Evolutionary conservation across 2,797 vertebrate genomes (phyloP), one percentile per base, ranked within the genome.

Genomic region (Dermochelys coriacea): DNA sequence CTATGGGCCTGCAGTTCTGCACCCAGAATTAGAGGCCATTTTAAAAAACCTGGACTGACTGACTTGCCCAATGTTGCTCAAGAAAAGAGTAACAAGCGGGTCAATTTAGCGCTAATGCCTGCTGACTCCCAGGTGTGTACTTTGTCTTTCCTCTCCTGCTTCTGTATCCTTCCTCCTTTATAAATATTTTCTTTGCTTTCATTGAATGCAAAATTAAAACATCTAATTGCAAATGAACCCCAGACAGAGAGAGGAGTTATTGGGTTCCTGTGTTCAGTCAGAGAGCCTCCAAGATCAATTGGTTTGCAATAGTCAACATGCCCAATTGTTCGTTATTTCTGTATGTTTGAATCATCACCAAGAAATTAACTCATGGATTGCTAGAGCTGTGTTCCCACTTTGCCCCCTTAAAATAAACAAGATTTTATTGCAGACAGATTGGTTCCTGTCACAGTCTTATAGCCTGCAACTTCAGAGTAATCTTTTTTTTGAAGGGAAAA

Each of bases 401-500:
- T 84, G n/a, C 31, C 93, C 50, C 45, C 84, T 84, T 64, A 31
- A 29, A 47, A 61, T 34, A 88, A 94, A 51, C n/a, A 80, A 54
- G 57, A 81, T 91, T 79, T 89, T 71, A 85, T 82, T 89, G 21
- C 3, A 74, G 57, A 21, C n/a, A 68, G 91, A 91, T 4, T 82
- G 77, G 77, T 93, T 54, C 80, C 93, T 18, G 12, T 25, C 82
- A 86, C 90, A 77, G 55, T 7, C 83, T 82, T 71, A 71, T 12
- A 6, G 21, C 51, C 84, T 84, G 80, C 80, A 78, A 82, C 74
- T 82, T 68, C 83, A 47, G 50, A 64, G 23, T 82, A 50, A 90
- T 90, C 45, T 52, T 64, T 84, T 64, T 84, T 95, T 57, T 89
- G 90, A 90, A 87, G 79, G 74, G 2, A 83, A 88, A 89, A 87